Conservation (phyloP, 2,797 vertebrate genomes). For the Darevskia nairensis region DNA sequence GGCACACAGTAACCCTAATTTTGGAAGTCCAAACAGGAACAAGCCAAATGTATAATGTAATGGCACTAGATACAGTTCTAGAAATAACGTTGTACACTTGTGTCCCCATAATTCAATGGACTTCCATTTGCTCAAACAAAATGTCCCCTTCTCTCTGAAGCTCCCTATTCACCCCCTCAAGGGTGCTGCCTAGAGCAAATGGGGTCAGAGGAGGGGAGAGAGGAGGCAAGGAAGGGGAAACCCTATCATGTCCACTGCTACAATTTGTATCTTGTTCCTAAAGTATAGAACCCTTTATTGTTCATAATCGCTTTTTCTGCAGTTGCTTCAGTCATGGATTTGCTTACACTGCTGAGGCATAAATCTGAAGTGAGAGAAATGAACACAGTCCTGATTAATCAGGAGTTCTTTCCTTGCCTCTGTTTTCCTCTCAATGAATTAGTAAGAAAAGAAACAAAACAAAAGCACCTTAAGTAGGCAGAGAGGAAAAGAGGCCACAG, state of each 20-base stretch:
- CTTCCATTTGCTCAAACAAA: no score
- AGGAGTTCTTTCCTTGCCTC: not conserved
- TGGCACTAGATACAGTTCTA: slow-evolving; percentile 14
- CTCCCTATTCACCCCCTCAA: no score
- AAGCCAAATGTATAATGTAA: slow-evolving; percentile 46
- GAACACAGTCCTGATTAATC: not conserved
- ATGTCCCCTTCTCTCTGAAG: no score
- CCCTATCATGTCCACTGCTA: no score
- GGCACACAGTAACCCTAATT: slow-evolving; percentile 5
- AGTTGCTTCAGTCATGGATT: not conserved
- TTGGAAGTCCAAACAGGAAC: slow-evolving; percentile 8
- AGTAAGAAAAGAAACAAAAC: not conserved
- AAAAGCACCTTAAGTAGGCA: not conserved
- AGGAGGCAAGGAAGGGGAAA: no score
- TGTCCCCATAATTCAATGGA: no score
- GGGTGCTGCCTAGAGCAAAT: no score
- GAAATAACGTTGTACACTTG: not conserved
- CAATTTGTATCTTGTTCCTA: no score
- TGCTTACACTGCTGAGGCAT: not conserved
- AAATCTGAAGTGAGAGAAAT: not conserved
- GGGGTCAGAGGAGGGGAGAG: no score
- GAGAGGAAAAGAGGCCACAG: not conserved
- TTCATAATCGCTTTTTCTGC: not conserved
- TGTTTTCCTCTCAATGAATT: not conserved
- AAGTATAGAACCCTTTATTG: not conserved